Evolutionary conservation across 2,113 vertebrate species (phyloP).

Genomic region (Zapus hudsonius): DNA sequence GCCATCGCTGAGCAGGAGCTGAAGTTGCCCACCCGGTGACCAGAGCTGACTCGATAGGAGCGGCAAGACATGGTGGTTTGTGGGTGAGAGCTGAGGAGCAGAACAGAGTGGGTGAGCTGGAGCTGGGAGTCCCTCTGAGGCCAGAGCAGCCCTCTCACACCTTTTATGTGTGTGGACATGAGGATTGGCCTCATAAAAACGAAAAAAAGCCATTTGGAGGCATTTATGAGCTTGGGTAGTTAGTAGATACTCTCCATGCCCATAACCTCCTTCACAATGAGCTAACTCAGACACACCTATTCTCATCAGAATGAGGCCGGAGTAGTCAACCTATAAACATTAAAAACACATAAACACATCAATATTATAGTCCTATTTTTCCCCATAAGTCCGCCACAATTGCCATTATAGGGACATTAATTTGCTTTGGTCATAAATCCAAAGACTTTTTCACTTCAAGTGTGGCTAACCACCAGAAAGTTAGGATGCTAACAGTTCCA

Average conservation of each 20-base stretch:
- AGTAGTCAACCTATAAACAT: constrained; percentile 66
- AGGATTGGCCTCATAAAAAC: constrained; percentile 76
- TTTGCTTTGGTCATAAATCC: constrained; percentile 63
- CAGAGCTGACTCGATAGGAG: constrained; percentile 54
- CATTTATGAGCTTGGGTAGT: constrained; percentile 83
- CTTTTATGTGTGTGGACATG: constrained; percentile 73
- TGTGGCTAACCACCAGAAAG: constrained; percentile 73
- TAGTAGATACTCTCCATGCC: constrained; percentile 77
- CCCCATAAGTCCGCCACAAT: constrained; percentile 59
- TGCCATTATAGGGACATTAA: constrained; percentile 66
- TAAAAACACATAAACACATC: constrained; percentile 73
- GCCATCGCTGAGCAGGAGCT: constrained; percentile 68
- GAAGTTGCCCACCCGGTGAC: constrained; percentile 51
- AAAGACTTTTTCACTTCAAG: constrained; percentile 41
- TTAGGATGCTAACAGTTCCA: constrained; percentile 54
- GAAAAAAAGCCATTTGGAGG: constrained; percentile 67
- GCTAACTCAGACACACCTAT: constrained; percentile 73
- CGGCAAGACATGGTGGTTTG: constrained; percentile 66
- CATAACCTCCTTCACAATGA: constrained; percentile 67
- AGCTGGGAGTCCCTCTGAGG: constrained; percentile 63
- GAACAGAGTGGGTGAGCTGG: background rate
- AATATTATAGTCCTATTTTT: constrained; percentile 48
- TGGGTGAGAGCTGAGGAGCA: background rate
- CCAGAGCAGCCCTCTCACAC: constrained; percentile 49
- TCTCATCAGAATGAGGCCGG: constrained; percentile 51